Evolutionary conservation across 2,113 vertebrate species (phyloP), one percentile per base, ranked within the genome.

Genomic region (Marmota flaviventris): DNA sequence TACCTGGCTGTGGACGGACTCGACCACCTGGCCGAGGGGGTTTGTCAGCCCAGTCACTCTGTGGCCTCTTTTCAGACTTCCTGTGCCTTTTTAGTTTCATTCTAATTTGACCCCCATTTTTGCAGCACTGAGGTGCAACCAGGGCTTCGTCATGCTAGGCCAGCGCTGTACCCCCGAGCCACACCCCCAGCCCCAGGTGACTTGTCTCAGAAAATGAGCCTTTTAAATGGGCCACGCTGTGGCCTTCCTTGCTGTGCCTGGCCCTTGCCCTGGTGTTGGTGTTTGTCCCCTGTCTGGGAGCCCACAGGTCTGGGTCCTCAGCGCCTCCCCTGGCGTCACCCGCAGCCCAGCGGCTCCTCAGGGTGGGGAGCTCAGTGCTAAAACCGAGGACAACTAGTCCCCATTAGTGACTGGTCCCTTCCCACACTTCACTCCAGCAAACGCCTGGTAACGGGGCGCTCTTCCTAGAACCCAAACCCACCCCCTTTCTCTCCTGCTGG

Each of bases 371-470:
- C 29, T 29, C 6, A 1, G 32, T 18, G 58, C 61, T 42, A 7
- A 63, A 51, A 37, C 0, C 1, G 14, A 10, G 4, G 61, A 8
- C 0, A 0, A 18, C 14, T 3, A 69, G 87, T 51, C 58, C 20
- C 56, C 2, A 3, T 1, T 0, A 22, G 29, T 1, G 13, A 6
- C 13, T 2, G 65, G 84, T 45, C 37, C 27, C 13, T 3, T 4
- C 56, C 22, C 11, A 32, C 85, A 22, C 27, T 75, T 39, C 70
- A 10, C 69, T 42, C 39, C 87, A 24, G 27, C 51, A 63, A 53
- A n/a, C 5, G 24, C 42, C 42, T 1, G 0, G 0, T 1, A 27
- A 53, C 7, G 2, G 11, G 20, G 34, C 16, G 34, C 42, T 67
- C 16, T 32, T 51, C 58, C 58, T 37, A 2, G 20, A n/a, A 53